Evolutionary conservation across 2,113 vertebrate species (phyloP).

Genomic region (Lichenostomus cassidix): DNA sequence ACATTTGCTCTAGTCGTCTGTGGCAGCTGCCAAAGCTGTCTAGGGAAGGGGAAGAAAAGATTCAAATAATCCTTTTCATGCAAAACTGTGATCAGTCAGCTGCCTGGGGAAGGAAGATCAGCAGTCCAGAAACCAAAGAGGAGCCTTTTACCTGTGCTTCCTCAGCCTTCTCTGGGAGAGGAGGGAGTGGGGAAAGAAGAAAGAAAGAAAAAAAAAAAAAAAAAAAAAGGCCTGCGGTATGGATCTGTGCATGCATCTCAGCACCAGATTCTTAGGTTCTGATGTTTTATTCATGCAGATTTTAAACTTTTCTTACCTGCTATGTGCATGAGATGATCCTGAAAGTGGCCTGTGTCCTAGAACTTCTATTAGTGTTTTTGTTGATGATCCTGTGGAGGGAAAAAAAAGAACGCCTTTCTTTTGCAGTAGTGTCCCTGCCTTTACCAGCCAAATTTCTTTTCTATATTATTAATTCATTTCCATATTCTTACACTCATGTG

Average conservation of each 20-base stretch:
- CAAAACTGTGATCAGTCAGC: neutral
- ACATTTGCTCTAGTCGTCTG: neutral
- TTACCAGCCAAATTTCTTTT: neutral
- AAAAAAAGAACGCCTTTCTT: neutral
- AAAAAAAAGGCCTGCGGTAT: neutral
- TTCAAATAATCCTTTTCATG: neutral
- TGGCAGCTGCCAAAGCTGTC: neutral
- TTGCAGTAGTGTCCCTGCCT: neutral
- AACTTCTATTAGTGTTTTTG: neutral
- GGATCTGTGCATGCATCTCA: neutral
- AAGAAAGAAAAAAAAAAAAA: neutral
- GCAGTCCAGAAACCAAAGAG: neutral
- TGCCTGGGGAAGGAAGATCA: neutral
- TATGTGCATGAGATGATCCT: neutral
- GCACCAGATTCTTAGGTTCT: neutral
- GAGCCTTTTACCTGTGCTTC: neutral
- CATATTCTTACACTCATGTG: neutral
- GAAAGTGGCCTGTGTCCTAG: neutral
- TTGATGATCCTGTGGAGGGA: neutral
- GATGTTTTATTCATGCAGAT: neutral
- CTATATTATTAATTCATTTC: neutral
- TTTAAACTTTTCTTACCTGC: neutral
- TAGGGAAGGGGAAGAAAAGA: neutral
- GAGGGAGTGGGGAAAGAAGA: neutral
- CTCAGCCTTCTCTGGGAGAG: neutral